Conservation (phyloP, 2,113 vertebrate species). For the Corydoras maculifer region DNA sequence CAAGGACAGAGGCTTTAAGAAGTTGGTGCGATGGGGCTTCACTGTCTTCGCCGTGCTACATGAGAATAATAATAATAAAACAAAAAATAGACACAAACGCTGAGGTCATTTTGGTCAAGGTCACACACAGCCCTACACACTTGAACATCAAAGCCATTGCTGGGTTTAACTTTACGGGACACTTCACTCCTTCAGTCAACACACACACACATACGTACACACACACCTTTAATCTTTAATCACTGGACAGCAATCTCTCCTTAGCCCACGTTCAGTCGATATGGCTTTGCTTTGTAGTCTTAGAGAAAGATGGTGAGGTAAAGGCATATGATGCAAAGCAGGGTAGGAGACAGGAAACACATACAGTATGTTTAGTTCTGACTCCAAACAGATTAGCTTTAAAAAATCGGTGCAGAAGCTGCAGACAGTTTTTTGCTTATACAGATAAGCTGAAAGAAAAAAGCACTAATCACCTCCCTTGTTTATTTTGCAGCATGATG, state of each 20-base stretch:
- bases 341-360: slow-evolving; percentile 14
- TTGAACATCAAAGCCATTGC: slow-evolving; percentile 53
- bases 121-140: slow-evolving; percentile 48
- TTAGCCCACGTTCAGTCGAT: slow-evolving; percentile 57
- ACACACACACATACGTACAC: slow-evolving; percentile 25
- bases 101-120: slow-evolving; percentile 63
- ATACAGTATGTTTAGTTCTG: slow-evolving; percentile 26
- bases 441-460: neutral
- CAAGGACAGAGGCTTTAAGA: neutral
- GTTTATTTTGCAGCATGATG: slow-evolving; percentile 23
- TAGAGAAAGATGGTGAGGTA: slow-evolving; percentile 44
- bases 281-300: slow-evolving; percentile 57
- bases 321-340: slow-evolving; percentile 49
- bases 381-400: slow-evolving; percentile 22
- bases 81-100: neutral
- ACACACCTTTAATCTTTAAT: slow-evolving; percentile 56
- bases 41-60: slow-evolving; percentile 24
- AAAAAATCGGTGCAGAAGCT: slow-evolving; percentile 2
- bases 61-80: slow-evolving; percentile 16
- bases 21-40: slow-evolving; percentile 6
- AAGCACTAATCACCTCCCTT: slow-evolving; percentile 4
- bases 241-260: slow-evolving; percentile 56
- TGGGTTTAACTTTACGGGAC: slow-evolving; percentile 44
- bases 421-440: slow-evolving; percentile 13
- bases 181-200: slow-evolving; percentile 56